Base-by-base conservation (phyloP, 2,888 invertebrate genomes). In the Drosophila mayaguana region DNA sequence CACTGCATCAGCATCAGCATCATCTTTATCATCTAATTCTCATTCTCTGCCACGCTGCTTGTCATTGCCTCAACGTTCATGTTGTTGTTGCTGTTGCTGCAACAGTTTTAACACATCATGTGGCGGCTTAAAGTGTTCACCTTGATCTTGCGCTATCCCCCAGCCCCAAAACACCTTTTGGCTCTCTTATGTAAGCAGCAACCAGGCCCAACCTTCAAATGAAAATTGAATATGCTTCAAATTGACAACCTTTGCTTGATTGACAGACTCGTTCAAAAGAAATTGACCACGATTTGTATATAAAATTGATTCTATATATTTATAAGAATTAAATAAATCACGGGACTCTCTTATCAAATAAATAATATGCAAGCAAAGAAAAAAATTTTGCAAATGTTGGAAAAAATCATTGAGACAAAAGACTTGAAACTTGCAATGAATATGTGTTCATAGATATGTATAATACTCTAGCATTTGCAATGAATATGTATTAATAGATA, bases 21-120 rank as follows among this genome's bases (percentile, higher is more conserved):
- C 75, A 55, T 68, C 55, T 43, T 75, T 54, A 65, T 60, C 59
- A 72, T 50, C 70, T 63, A 51, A 61, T 77, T 69, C 64, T 74
- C 60, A 66, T 76, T 72, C 72, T 65, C 62, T 53, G 69, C 64
- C 57, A 56, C 46, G 45, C 70, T 48, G 64, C 76, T 63, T 79
- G 80, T 79, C 77, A 75, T 77, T 79, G 78, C 43, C 60, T 38
- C 53, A 46, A 18, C 50, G 48, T 40, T 64, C 45, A 53, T 63
- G 57, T 61, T 73, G 50, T 54, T 55, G 56, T 59, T 74, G 28
- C 25, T 64, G 53, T 61, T 60, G 56, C 54, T 72, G 72, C 88
- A 82, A 84, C 89, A 80, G 73, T 87, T 89, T 86, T 86, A 89
- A 88, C 86, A 86, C 86, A 89, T 89, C 83, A 75, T 84, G 82